These are phyloP conservation scores for Hemaris fuciformis DNA, from an alignment of 2,888 invertebrate species.

Conservation along the genomic window DNA sequence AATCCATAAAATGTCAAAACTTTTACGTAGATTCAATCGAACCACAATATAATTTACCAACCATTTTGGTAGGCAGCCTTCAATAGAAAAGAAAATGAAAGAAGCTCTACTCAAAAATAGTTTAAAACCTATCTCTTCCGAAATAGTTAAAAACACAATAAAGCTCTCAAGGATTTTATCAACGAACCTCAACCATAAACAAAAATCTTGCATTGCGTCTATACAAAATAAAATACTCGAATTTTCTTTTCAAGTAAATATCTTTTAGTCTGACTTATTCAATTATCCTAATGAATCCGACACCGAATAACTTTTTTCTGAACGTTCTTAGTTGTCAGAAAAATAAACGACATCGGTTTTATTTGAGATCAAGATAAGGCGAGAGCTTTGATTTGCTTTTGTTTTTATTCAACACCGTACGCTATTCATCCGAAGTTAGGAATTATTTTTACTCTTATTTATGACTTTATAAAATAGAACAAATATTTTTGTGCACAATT, in stretches of 20 bases:
- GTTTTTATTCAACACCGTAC: conserved; percentile 46
- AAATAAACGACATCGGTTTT: conserved; percentile 40
- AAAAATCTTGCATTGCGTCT: too few species aligned
- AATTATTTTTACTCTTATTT: conserved; percentile 59
- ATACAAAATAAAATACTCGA: neutral
- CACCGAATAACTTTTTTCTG: conserved; percentile 31
- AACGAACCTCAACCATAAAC: too few species aligned
- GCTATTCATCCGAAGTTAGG: conserved; percentile 59
- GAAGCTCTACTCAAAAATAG: too few species aligned
- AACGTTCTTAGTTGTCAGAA: conserved; percentile 29
- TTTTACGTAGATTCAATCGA: too few species aligned
- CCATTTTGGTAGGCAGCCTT: too few species aligned
- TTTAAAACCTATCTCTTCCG: too few species aligned
- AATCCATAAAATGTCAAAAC: too few species aligned
- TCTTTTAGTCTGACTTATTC: conserved; percentile 26
- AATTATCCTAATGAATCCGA: conserved; percentile 45
- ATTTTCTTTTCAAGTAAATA: conserved; percentile 12
- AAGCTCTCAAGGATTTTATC: too few species aligned
- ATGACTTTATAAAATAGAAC: conserved; percentile 49
- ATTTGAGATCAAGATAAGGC: conserved; percentile 43
- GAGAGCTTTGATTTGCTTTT: conserved; percentile 43
- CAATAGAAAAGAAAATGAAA: too few species aligned
- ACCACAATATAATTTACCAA: too few species aligned
- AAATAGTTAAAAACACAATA: too few species aligned
- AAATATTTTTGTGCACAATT: conserved; percentile 27